Conservation (phyloP, 2,113 vertebrate genomes). For the Passer montanus region DNA sequence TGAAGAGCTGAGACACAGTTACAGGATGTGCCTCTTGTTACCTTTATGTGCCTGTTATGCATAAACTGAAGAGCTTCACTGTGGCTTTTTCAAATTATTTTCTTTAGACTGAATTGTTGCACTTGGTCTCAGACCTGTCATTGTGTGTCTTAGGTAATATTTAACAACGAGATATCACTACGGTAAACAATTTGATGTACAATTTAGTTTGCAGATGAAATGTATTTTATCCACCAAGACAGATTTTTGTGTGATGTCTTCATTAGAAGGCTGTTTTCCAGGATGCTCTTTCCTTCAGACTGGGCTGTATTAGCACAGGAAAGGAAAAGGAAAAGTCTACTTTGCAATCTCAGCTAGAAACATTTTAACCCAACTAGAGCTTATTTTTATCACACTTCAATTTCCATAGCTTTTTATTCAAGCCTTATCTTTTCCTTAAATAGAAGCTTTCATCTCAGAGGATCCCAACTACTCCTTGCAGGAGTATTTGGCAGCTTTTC, state of each 20-base stretch:
- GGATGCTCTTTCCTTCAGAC: not conserved
- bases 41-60: not conserved
- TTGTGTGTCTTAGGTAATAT: not conserved
- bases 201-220: not conserved
- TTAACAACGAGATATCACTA: not conserved
- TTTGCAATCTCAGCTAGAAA: slow-evolving; percentile 26
- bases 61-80: not conserved
- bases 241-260: not conserved
- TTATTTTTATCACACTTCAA: slow-evolving; percentile 34
- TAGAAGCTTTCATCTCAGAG: slow-evolving; percentile 35
- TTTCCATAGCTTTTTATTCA: slow-evolving; percentile 31
- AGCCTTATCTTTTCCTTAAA: slow-evolving; percentile 33
- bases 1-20: not conserved
- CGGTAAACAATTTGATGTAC: not conserved
- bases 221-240: not conserved
- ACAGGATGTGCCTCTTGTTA: not conserved
- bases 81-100: not conserved
- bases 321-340: not conserved
- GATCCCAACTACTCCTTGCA: slow-evolving; percentile 13
- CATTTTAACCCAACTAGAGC: slow-evolving; percentile 9
- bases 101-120: not conserved
- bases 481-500: slow-evolving; percentile 28
- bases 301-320: not conserved
- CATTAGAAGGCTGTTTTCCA: not conserved
- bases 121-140: not conserved